These are phyloP conservation scores for Pachyramphus minor DNA, from an alignment of 2,113 vertebrate species.

Conservation along the genomic window DNA sequence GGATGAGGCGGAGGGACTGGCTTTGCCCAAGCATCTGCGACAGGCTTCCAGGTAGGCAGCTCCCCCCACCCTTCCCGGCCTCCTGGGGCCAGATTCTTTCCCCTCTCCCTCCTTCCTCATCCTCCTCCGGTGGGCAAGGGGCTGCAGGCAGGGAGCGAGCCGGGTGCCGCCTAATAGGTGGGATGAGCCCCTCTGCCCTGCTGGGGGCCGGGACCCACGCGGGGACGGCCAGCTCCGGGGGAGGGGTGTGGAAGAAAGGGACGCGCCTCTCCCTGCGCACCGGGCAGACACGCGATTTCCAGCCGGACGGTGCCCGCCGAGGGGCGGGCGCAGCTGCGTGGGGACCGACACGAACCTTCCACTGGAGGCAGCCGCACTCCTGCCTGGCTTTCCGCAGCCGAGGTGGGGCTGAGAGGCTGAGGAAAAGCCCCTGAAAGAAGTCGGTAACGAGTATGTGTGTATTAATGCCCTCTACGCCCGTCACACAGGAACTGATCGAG, in stretches of 20 bases:
- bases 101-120: not conserved
- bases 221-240: not conserved
- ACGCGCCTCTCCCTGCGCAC: not conserved
- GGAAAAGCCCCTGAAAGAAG: not conserved
- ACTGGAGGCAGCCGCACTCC: not conserved
- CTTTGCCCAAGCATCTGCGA: not conserved
- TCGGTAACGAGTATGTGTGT: not conserved
- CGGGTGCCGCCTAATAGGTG: not conserved
- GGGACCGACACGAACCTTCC: not conserved
- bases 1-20: not conserved
- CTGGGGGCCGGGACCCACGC: not conserved
- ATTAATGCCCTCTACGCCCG: not conserved
- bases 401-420: not conserved
- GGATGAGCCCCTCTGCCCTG: not conserved
- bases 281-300: not conserved
- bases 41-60: constrained; percentile 36
- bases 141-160: not conserved
- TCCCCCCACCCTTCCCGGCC: not conserved
- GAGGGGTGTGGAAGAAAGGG: not conserved
- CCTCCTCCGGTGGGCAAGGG: not conserved
- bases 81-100: not conserved
- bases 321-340: constrained; percentile 16
- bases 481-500: not conserved
- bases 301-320: not conserved
- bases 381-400: not conserved